Percentiles rank a stretch among this genome's conserved stretches.
Evolutionary conservation across 2,888 invertebrate genomes (phyloP).

Genomic region (Spicauda simplicius): DNA sequence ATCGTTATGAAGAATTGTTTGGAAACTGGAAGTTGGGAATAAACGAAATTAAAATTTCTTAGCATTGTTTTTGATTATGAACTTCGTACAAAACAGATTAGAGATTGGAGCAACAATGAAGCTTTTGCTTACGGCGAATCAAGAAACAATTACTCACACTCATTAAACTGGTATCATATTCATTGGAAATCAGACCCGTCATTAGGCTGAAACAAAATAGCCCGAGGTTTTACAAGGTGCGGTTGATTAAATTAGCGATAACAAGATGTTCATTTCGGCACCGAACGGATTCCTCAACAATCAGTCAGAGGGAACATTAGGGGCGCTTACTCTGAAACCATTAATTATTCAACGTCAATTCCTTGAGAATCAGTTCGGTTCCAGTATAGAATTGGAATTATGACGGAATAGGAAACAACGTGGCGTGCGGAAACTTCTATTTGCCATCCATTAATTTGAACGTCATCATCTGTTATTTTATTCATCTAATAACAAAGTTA

Average conservation of each 20-base stretch:
- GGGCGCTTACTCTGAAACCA: conserved; percentile 49
- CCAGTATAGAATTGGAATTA: conserved; percentile 54
- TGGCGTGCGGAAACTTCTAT: conserved; percentile 48
- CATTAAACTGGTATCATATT: conserved; percentile 38
- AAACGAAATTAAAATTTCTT: not conserved
- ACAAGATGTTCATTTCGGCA: conserved; percentile 46
- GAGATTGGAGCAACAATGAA: not conserved
- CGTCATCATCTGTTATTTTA: conserved; percentile 9
- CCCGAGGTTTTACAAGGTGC: conserved; percentile 39
- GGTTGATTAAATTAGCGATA: conserved; percentile 47
- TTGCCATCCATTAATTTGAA: conserved; percentile 37
- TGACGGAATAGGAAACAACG: conserved; percentile 64
- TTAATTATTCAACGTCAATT: conserved; percentile 74
- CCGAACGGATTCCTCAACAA: conserved; percentile 46
- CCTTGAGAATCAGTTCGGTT: conserved; percentile 56
- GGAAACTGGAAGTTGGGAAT: conserved; percentile 24
- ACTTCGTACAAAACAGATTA: not conserved
- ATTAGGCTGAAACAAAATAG: conserved; percentile 41
- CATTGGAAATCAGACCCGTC: conserved; percentile 39
- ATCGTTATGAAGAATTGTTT: conserved; percentile 19
- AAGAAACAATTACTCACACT: conserved; percentile 33
- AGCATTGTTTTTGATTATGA: not conserved
- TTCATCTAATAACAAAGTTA: not conserved
- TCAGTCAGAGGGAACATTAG: conserved; percentile 46
- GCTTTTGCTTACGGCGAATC: conserved; percentile 29